Evolutionary conservation across 2,113 vertebrate genomes (phyloP).

Genomic region (Notechis scutatus): DNA sequence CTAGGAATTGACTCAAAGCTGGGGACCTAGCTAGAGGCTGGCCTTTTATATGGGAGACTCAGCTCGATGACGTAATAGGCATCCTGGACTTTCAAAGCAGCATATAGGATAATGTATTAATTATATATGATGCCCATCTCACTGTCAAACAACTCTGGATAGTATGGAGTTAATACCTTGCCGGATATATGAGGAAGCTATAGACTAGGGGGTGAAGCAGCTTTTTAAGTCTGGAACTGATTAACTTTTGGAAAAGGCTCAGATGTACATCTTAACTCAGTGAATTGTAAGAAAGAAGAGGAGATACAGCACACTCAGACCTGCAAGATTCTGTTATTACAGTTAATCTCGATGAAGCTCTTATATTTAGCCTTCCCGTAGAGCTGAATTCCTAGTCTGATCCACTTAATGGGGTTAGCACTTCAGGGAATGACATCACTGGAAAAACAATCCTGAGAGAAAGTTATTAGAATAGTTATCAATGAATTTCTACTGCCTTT

Average conservation of each 20-base stretch:
- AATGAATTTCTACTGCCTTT: not conserved
- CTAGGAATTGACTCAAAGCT: too few species aligned
- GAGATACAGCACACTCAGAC: not conserved
- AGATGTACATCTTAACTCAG: not conserved
- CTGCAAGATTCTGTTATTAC: not conserved
- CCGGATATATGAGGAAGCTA: not conserved
- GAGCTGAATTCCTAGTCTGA: not conserved
- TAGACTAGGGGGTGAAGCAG: not conserved
- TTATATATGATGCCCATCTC: not conserved
- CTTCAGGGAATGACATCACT: not conserved
- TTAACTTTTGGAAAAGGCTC: not conserved
- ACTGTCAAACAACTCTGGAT: not conserved
- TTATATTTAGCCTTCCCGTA: not conserved
- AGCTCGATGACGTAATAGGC: too few species aligned
- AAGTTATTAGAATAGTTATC: not conserved
- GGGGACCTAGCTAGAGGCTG: too few species aligned
- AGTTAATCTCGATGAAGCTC: not conserved
- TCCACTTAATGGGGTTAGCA: not conserved
- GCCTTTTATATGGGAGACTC: too few species aligned
- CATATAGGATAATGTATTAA: too few species aligned
- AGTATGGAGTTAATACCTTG: not conserved
- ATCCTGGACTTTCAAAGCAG: too few species aligned
- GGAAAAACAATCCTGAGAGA: not conserved
- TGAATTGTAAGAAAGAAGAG: not conserved
- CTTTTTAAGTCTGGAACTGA: not conserved